phyloP scores from a whole-genome alignment of 92 coral and sea anemone species.

The Porites lobata region DNA sequence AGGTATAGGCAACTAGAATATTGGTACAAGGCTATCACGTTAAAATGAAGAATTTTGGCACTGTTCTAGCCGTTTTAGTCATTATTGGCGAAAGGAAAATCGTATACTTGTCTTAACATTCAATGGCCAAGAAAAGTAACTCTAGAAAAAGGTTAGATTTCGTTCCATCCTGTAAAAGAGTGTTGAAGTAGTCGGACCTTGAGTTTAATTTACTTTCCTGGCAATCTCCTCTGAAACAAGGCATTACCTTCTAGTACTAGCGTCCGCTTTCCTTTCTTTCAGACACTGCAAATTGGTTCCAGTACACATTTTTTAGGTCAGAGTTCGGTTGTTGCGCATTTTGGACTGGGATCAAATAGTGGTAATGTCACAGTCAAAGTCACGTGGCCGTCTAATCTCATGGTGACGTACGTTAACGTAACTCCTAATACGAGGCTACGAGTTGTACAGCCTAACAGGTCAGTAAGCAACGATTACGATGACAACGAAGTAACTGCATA shows the following conservation, averaged over 20 bases:
- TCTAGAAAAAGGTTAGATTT: no score
- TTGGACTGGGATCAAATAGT: conserved; percentile 87
- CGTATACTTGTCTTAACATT: no score
- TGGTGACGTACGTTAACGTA: conserved; percentile 70
- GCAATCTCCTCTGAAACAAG: no score
- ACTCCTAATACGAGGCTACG: conserved; percentile 80
- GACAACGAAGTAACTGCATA: no score
- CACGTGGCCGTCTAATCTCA: conserved; percentile 74
- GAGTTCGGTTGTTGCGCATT: conserved; percentile 88
- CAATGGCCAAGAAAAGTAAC: no score
- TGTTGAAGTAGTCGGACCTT: no score
- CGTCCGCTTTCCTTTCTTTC: background rate
- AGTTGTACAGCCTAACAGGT: conserved; percentile 80
- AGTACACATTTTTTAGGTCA: conserved; percentile 94
- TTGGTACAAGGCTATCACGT: no score
- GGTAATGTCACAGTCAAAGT: conserved; percentile 86
- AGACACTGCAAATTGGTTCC: conserved; percentile 97
- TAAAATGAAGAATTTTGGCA: no score
- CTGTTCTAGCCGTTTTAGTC: background rate
- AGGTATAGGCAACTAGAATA: conserved; percentile 58
- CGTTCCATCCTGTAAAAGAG: no score
- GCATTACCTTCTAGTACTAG: no score
- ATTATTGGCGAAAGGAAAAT: background rate
- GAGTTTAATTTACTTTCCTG: no score
- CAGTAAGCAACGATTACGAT: background rate